A percentile compares a stretch with the other conserved stretches of the same genome.
Evolutionary conservation across 2,113 vertebrate species (phyloP).

Genomic region (Fregetta grallaria): DNA sequence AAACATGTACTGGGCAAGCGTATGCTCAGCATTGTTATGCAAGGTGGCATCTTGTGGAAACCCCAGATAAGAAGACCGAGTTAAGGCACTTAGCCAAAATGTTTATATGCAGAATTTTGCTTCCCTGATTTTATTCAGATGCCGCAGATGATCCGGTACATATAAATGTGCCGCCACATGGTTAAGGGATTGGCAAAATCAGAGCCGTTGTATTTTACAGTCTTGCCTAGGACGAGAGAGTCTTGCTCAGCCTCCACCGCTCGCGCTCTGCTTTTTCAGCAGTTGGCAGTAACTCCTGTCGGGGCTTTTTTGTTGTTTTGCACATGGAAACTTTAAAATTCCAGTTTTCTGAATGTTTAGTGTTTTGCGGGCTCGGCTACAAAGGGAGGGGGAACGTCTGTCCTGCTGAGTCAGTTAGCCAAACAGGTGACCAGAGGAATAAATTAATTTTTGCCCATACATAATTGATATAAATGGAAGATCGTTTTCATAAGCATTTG

Average conservation of each 20-base stretch:
- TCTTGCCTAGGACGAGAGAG: slow-evolving; percentile 42
- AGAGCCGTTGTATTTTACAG: slow-evolving; percentile 61
- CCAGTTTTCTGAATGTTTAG: neutral
- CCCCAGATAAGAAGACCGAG: slow-evolving; percentile 53
- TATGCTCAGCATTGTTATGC: slow-evolving; percentile 49
- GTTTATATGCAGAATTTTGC: slow-evolving; percentile 66
- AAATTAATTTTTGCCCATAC: slow-evolving; percentile 72
- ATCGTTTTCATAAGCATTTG: slow-evolving; percentile 68
- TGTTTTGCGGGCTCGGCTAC: neutral
- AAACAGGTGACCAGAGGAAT: slow-evolving; percentile 66
- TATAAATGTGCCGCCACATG: slow-evolving; percentile 42
- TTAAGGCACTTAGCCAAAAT: slow-evolving; percentile 62
- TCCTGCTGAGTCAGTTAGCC: slow-evolving; percentile 54
- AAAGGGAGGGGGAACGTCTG: slow-evolving; percentile 7
- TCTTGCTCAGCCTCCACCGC: slow-evolving; percentile 47
- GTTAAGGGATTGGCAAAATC: slow-evolving; percentile 62
- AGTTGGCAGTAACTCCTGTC: slow-evolving; percentile 49
- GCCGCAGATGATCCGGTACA: slow-evolving; percentile 49
- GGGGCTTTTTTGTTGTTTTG: slow-evolving; percentile 57
- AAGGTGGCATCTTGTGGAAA: slow-evolving; percentile 58
- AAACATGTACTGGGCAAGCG: neutral
- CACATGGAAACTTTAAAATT: slow-evolving; percentile 35
- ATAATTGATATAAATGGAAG: slow-evolving; percentile 71
- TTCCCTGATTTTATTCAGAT: slow-evolving; percentile 70
- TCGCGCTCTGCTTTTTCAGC: slow-evolving; percentile 54